Evolutionary conservation across 2,888 invertebrate genomes (phyloP).

Genomic region (Chloroclysta siterata): DNA sequence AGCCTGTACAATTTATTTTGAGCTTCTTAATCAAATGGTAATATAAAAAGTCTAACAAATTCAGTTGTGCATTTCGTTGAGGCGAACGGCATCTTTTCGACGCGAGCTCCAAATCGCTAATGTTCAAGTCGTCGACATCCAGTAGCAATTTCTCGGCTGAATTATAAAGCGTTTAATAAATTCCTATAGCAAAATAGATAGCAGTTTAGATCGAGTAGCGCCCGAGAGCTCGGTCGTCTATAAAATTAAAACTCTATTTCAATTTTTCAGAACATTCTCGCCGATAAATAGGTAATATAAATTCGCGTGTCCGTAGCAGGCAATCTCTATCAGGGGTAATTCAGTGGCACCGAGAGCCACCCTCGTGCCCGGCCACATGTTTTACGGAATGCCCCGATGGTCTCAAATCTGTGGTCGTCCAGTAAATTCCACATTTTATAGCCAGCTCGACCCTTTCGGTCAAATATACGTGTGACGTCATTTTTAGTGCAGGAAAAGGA

Average conservation of each 20-base stretch:
- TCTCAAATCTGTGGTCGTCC: conserved; percentile 52
- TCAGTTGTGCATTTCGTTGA: neutral
- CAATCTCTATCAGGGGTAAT: conserved; percentile 62
- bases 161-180: conserved; percentile 43
- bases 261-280: conserved; percentile 45
- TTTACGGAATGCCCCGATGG: conserved; percentile 62
- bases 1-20: neutral
- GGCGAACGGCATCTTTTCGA: conserved; percentile 5
- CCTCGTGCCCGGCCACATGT: conserved; percentile 58
- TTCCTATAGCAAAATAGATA: conserved; percentile 38
- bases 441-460: conserved; percentile 53
- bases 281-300: conserved; percentile 55
- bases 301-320: conserved; percentile 54
- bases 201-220: conserved; percentile 37
- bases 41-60: conserved; percentile 1
- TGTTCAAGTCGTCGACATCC: conserved; percentile 22
- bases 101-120: conserved; percentile 21
- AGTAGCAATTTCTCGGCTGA: conserved; percentile 36
- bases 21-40: neutral
- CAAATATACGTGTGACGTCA: conserved; percentile 53
- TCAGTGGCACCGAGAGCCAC: conserved; percentile 53
- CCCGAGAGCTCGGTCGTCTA: conserved; percentile 34
- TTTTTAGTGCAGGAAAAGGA: conserved; percentile 46
- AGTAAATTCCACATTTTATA: conserved; percentile 60
- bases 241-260: conserved; percentile 47